Evolutionary conservation across 2,888 invertebrate species (phyloP).

Genomic region (Phanerotoma sp.): DNA sequence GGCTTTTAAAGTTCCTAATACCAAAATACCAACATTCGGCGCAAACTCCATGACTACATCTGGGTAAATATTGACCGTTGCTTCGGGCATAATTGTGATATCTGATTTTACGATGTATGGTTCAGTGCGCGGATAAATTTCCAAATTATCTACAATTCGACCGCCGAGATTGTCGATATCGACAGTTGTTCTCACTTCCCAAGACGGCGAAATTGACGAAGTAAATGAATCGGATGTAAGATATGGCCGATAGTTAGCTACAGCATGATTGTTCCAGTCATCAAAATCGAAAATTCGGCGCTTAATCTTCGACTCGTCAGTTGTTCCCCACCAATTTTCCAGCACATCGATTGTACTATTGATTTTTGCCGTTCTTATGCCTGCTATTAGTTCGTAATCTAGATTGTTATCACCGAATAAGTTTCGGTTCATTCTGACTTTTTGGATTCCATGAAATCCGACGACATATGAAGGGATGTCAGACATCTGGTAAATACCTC

Average conservation of each 20-base stretch:
- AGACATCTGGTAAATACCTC: constrained; percentile 53
- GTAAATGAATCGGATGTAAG: constrained; percentile 76
- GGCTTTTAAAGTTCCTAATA: constrained; percentile 87
- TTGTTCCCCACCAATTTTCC: constrained; percentile 97
- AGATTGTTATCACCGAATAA: constrained; percentile 79
- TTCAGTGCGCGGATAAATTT: constrained; percentile 64
- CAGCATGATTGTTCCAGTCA: constrained; percentile 98
- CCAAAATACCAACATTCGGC: constrained; percentile 93
- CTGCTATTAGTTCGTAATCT: constrained; percentile 91
- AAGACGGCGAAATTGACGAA: constrained; percentile 73
- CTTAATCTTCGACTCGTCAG: constrained; percentile 71
- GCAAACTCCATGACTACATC: constrained; percentile 92
- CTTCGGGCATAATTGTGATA: constrained; percentile 95
- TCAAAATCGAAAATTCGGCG: constrained; percentile 95
- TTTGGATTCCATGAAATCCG: constrained; percentile 92
- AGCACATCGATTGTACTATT: constrained; percentile 84
- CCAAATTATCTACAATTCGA: constrained; percentile 68
- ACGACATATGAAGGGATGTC: constrained; percentile 77
- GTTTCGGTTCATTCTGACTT: constrained; percentile 87
- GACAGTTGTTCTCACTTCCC: constrained; percentile 61
- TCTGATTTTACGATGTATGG: constrained; percentile 86
- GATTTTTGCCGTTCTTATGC: constrained; percentile 83
- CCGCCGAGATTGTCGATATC: constrained; percentile 76
- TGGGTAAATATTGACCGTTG: constrained; percentile 80
- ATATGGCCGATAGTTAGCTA: constrained; percentile 88